Evolutionary conservation across 2,113 vertebrate genomes (phyloP), one percentile per base, ranked within the genome.

Genomic region (Neodontobutis hainanensis): DNA sequence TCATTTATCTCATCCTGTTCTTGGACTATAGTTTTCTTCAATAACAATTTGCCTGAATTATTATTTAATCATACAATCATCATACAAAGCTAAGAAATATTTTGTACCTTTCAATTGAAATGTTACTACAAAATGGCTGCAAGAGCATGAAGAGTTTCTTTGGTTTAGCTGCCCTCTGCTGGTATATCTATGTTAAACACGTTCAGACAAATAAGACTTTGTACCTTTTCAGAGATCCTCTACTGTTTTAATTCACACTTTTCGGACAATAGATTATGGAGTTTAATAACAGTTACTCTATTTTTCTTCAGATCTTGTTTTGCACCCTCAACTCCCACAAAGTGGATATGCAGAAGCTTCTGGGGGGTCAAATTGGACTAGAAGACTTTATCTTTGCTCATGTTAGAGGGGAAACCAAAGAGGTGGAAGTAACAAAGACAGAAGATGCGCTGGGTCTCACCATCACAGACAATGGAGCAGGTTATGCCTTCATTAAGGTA

Each of bases 311-410:
- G 97, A 99, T 99, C 81, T 87, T 99, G 11, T 99, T 99, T 80
- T 99, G 97, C 81, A 99, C 97, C 5, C 92, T 99, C 35, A 99
- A 99, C 87, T 97, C 97, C 0, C 96, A 99, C 80, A 99, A 98
- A 60, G 97, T 99, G 70, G 97, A 99, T 90, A 99, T 99, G 97
- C 96, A 96, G 90, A 98, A 96, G 82, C 91, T 99, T 1, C 87
- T 99, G 57, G 97, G 97, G 0, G 97, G 97, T 0, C 97, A 99
- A 92, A 99, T 99, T 0, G 97, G 97, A 5, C 84, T 99, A 85
- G 97, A 99, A 82, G 97, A 99, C 66, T 99, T 99, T 79, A 99
- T 99, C 85, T 99, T 99, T 0, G 97, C 97, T 40, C 97, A 99
- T 0, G 92, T 98, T 38, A 92, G 96, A 1, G 97, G 97, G 0